Evolutionary conservation across 2,888 invertebrate species (phyloP), one percentile per base, ranked within the genome.

Genomic region (Gymnosoma rotundatum): DNA sequence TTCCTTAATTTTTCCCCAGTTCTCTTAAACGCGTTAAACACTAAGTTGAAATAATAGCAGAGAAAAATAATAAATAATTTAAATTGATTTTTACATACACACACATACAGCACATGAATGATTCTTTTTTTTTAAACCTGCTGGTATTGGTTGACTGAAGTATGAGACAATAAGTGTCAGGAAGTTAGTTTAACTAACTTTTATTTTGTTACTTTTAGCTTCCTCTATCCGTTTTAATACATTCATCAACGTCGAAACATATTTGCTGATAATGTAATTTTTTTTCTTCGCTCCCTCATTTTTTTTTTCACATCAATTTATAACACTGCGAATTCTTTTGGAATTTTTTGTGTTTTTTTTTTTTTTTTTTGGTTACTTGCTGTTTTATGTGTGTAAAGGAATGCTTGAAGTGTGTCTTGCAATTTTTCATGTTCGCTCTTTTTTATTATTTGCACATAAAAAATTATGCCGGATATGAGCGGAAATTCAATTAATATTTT

Each of bases 401-500:
- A 58, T 66, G 63, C 58, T 78, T 67, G 48, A 25, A 63, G 67
- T 61, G 48, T 69, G 54, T 69, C 69, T 69, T 69, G 67, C 58
- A 69, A 78, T 83, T 78, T 78, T 78, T 78, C 63, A 74, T 73
- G 69, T 64, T 12, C n/a, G 32, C 14, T 60, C 52, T 75, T 60
- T 61, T 50, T 14, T 56, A 73, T 58, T 64, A n/a, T n/a, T 69
- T n/a, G 25, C 16, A 60, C 50, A 70, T 64, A 72, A 80, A 76
- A 82, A 21, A 45, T 32, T 56, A 69, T 25, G 50, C 69, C 83
- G 83, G 78, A 78, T 78, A 58, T 69, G 63, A 78, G 63, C 66
- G 78, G 83, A 83, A 78, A 83, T 83, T 83, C 83, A 78, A 83
- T 83, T 83, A 83, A 64, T 78, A 78, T 50, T 74, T 60, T 64